Evolutionary conservation across 2,888 invertebrate genomes (phyloP).

Genomic region (Scaptomyza tumidula): DNA sequence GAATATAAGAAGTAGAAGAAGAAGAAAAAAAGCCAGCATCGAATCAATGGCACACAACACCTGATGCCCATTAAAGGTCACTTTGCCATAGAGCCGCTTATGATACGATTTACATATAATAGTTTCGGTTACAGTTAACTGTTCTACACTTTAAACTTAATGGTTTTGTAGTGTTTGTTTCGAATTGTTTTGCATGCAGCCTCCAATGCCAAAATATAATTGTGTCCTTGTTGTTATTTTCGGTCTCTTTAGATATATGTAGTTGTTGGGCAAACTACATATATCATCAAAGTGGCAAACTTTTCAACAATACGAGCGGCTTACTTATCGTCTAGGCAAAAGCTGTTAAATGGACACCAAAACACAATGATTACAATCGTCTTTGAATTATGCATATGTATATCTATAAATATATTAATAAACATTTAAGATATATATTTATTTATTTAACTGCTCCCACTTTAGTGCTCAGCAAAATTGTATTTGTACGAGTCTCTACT

Average conservation of each 20-base stretch:
- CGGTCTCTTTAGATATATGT: background rate
- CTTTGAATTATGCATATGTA: constrained; percentile 10
- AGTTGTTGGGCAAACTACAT: background rate
- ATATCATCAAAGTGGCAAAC: constrained; percentile 14
- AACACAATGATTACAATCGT: constrained; percentile 45
- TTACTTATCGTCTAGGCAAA: constrained; percentile 52
- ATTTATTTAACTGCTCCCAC: constrained; percentile 23
- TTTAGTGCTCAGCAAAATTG: constrained; percentile 68
- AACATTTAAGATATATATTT: constrained; percentile 29
- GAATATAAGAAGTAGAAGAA: background rate
- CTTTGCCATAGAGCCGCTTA: constrained; percentile 63
- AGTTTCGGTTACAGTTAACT: constrained; percentile 6
- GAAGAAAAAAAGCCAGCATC: constrained; percentile 54
- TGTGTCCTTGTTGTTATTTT: constrained; percentile 3
- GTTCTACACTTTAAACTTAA: too few relatives aligned
- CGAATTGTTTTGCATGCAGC: constrained; percentile 64
- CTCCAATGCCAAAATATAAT: constrained; percentile 71
- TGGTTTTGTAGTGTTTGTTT: constrained; percentile 3
- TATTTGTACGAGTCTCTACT: constrained; percentile 29
- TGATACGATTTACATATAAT: background rate
- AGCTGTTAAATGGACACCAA: constrained; percentile 47
- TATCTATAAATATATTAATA: constrained; percentile 20
- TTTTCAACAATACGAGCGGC: constrained; percentile 43
- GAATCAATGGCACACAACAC: constrained; percentile 75
- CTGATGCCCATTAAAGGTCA: constrained; percentile 75